Evolutionary conservation across 2,888 invertebrate species (phyloP), one percentile per base, ranked within the genome.

Genomic region (Thalpophila matura): DNA sequence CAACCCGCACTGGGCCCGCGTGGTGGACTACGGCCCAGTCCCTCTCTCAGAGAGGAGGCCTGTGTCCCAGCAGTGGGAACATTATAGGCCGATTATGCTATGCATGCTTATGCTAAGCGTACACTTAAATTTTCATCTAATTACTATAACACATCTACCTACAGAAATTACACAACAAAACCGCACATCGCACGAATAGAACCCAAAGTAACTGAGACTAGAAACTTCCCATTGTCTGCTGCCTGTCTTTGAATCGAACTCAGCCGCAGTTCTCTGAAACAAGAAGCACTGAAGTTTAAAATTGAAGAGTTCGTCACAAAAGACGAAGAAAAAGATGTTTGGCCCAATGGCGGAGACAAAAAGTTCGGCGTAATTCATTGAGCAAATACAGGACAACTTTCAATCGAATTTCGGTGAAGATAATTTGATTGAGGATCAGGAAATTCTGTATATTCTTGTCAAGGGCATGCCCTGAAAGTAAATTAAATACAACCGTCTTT

Each of bases 311-410:
- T 59, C 20, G n/a, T 22, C 38, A 47, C 53, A 59, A 74, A 51
- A 14, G 42, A 12, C 0, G 29, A 47, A 64, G 53, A 51, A 65
- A 37, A 45, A 74, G 5, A 42, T 37, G 16, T 33, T 59, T 53
- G 31, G 16, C 31, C 43, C 51, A 61, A 63, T 68, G 50, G 49
- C 42, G 4, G 31, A n/a, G 45, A n/a, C 47, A 37, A 53, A 73
- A 70, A 74, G 43, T 69, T 64, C 38, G 20, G 14, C 16, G 18
- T 59, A 45, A 71, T 62, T 60, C 33, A 76, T 62, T 57, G 53
- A 45, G 68, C 45, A 72, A 66, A 59, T 38, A 64, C 43, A 49
- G 46, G 26, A 46, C 12, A 55, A 51, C n/a, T 62, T 56, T 55
- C 31, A 45, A 72, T 67, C 12, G 31, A 67, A 71, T 57, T 67